Conservation (phyloP, 1,140 invertebrate species). For the Trachymyrmex septentrionalis region DNA sequence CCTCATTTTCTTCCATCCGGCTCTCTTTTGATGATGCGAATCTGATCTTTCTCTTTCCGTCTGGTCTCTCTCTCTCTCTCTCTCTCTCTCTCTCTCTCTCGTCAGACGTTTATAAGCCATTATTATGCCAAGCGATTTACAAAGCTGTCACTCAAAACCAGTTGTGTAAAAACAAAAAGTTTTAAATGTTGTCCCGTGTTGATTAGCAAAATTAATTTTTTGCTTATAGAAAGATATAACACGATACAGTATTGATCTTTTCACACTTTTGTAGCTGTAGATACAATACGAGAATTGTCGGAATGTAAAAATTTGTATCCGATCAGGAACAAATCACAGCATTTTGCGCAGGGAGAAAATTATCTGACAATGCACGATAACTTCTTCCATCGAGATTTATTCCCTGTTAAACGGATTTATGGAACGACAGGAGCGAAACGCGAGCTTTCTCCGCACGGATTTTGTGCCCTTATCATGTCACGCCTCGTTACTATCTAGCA, state of each 20-base stretch:
- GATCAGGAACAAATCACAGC: slow-evolving; percentile 2
- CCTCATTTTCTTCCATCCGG: background rate
- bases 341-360: background rate
- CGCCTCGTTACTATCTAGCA: slow-evolving; percentile 50
- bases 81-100: background rate
- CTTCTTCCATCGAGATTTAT: background rate
- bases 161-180: background rate
- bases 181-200: background rate
- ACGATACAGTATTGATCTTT: background rate
- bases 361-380: slow-evolving; percentile 6
- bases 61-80: background rate
- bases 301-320: background rate
- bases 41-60: background rate
- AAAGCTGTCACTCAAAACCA: background rate
- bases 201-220: slow-evolving; percentile 17
- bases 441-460: slow-evolving; percentile 33
- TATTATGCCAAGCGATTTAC: background rate
- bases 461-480: slow-evolving; percentile 55
- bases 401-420: slow-evolving; percentile 38
- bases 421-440: slow-evolving; percentile 25
- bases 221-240: background rate
- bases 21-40: background rate
- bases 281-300: background rate
- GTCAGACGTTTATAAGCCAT: background rate
- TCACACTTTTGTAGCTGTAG: background rate